Evolutionary conservation across 2,888 invertebrate species (phyloP).

Genomic region (Atethmia centrago): DNA sequence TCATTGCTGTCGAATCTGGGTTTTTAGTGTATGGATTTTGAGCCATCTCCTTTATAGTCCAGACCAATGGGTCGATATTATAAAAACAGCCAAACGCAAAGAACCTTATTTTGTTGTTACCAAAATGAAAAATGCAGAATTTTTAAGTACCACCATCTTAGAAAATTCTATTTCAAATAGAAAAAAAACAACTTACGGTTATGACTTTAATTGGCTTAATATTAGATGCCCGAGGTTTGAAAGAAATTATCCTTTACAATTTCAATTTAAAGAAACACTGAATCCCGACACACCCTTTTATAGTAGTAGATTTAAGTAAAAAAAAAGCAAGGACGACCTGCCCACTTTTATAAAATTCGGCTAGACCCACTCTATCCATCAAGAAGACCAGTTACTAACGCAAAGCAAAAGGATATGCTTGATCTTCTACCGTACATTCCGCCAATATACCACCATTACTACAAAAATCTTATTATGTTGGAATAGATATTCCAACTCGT

Average conservation of each 20-base stretch:
- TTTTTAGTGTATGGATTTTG: no score
- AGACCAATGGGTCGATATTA: conserved; percentile 41
- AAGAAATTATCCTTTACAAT: conserved; percentile 37
- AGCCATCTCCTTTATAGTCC: conserved; percentile 36
- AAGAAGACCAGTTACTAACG: conserved; percentile 20
- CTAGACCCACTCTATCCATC: conserved; percentile 7
- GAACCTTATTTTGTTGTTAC: conserved; percentile 46
- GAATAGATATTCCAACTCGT: conserved; percentile 25
- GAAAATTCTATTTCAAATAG: conserved; percentile 2
- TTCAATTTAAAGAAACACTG: conserved; percentile 49
- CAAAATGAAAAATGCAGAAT: conserved; percentile 40
- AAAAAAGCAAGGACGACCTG: no score
- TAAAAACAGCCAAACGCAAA: conserved; percentile 43
- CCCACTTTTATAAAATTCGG: neutral
- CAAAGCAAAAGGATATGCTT: conserved; percentile 55
- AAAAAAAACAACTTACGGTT: conserved; percentile 37
- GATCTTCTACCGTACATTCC: conserved; percentile 55
- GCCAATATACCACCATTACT: conserved; percentile 32
- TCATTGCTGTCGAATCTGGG: no score
- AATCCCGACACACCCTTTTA: conserved; percentile 44
- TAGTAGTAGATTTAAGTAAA: conserved; percentile 23
- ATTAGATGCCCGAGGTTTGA: conserved; percentile 54
- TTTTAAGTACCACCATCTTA: neutral
- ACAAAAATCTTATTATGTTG: conserved; percentile 19
- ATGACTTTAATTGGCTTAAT: conserved; percentile 51